Base-by-base conservation (phyloP, 1,140 invertebrate genomes). In the Druon quercuslanigerum region DNA sequence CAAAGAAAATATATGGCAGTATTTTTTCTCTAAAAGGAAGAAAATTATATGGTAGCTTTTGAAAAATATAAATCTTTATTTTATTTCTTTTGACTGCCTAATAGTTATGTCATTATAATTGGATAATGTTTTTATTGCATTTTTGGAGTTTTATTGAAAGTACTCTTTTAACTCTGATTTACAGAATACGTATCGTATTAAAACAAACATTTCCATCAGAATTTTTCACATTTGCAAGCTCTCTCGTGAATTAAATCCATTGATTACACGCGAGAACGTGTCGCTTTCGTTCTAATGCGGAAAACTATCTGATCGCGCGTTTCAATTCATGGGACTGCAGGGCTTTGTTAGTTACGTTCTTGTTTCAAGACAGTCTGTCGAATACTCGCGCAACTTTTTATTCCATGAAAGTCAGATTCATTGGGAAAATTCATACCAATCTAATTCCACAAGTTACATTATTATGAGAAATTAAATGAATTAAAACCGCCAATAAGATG, bases 271-370 rank as follows among this genome's bases (percentile, higher is more conserved):
- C 14, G 25, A 40, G 25, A 66, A 40, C 13, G 40, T 66, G 33
- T 46, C 25, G 33, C 60, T 66, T n/a, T 66, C 40, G 60, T 66
- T 16, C 12, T 46, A 13, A 33, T 40, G 60, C 25, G 60, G 25
- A 66, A 66, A 66, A 66, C 60, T 66, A 66, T 66, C 60, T 66
- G 60, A 66, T 66, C 25, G 19, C 13, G 14, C 60, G 60, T 66
- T 66, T 16, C 60, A 66, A 66, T 66, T 66, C 60, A 66, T 66
- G 25, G 46, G 60, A 46, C 25, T 66, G 25, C 13, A 66, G 60
- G 25, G 40, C 60, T 66, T 66, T 66, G 60, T 66, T 66, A n/a
- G 60, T 66, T 66, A 14, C 14, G 16, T 20, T 66, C 33, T 46
- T 66, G 60, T 66, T 66, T 66, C 14, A 66, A 66, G 60, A 66